phyloP scores from a whole-genome alignment of 1,140 invertebrate genomes.

The Aphis craccivora region DNA sequence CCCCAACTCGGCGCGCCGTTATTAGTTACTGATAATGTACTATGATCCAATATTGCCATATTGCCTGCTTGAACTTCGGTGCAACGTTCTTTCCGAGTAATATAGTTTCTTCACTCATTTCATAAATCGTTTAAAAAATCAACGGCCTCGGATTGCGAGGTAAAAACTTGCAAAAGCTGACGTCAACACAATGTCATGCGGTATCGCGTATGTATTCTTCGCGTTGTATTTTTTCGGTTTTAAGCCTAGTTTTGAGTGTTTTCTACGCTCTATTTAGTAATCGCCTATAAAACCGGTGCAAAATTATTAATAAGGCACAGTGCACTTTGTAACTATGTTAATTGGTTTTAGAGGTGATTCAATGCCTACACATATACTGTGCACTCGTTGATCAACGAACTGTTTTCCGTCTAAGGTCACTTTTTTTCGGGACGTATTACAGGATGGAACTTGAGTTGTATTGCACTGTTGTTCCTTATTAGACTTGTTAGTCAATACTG shows the following conservation, averaged over 20 bases:
- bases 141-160: too few relatives aligned
- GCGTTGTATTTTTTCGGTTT: neutral
- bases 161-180: neutral
- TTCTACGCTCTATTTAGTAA: neutral
- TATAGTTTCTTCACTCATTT: neutral
- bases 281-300: neutral
- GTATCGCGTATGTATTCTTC: neutral
- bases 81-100: neutral
- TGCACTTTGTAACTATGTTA: constrained; percentile 1
- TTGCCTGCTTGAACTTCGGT: neutral
- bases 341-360: neutral
- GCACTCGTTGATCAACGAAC: neutral
- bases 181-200: too few relatives aligned
- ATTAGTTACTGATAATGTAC: neutral
- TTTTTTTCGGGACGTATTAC: neutral
- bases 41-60: neutral
- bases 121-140: neutral
- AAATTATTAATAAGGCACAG: neutral
- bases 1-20: neutral
- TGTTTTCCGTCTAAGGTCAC: neutral
- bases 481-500: neutral
- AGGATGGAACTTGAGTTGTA: neutral
- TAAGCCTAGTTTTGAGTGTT: neutral
- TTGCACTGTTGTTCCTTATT: neutral
- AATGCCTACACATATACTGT: neutral